A percentile compares a stretch with the other conserved stretches of the same genome.
These are phyloP conservation scores for Urophycis tenuis DNA, from an alignment of 2,797 vertebrate genomes.

Conservation along the genomic window DNA sequence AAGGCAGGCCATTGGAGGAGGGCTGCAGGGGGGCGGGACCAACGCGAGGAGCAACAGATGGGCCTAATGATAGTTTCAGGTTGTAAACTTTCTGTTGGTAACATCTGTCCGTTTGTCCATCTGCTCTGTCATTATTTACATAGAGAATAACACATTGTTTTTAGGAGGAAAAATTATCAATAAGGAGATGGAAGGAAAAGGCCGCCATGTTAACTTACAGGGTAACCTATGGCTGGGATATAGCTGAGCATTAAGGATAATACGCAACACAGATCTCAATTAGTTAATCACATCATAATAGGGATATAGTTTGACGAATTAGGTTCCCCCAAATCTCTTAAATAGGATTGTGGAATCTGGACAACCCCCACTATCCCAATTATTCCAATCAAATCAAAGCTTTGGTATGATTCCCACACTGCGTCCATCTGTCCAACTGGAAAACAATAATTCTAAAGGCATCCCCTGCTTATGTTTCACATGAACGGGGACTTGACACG, in stretches of 20 bases:
- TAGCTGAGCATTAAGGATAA: neutral
- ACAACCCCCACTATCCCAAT: slow-evolving; percentile 21
- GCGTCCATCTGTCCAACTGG: slow-evolving; percentile 42
- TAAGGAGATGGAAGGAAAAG: slow-evolving; percentile 39
- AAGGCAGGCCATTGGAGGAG: slow-evolving; percentile 57
- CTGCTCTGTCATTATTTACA: slow-evolving; percentile 54
- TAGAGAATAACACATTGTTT: slow-evolving; percentile 45
- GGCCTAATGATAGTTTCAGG: slow-evolving; percentile 68
- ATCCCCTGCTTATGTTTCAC: slow-evolving; percentile 45
- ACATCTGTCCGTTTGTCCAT: slow-evolving; percentile 78
- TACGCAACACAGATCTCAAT: neutral
- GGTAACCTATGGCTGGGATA: slow-evolving; percentile 14
- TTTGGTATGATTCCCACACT: slow-evolving; percentile 42
- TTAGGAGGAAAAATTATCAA: slow-evolving; percentile 41
- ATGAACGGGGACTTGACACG: slow-evolving; percentile 47
- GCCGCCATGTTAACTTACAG: neutral
- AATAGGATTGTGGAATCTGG: slow-evolving; percentile 2
- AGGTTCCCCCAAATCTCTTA: slow-evolving; percentile 3
- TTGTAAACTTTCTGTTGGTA: slow-evolving; percentile 75
- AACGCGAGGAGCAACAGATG: slow-evolving; percentile 72
- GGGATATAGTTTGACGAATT: slow-evolving; percentile 22
- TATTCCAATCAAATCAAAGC: slow-evolving; percentile 42
- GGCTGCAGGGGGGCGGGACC: slow-evolving; percentile 62
- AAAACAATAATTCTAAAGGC: slow-evolving; percentile 23
- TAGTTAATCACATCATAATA: neutral